Evolutionary conservation across 2,888 invertebrate species (phyloP), one percentile per base, ranked within the genome.

Genomic region (Caenorhabditis macrosperma): DNA sequence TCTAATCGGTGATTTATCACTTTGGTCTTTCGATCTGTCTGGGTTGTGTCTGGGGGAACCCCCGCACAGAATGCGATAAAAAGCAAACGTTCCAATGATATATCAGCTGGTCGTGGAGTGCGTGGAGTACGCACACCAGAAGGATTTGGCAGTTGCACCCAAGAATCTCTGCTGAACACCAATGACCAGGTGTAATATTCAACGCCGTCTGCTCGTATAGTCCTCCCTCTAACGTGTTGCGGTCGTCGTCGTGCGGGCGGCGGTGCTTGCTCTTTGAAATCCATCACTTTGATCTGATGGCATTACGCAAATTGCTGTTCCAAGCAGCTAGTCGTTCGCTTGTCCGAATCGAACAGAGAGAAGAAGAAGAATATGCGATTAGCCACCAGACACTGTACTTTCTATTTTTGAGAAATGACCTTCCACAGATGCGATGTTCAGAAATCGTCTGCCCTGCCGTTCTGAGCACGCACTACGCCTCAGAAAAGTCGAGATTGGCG

Each of bases 111-210:
- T 33, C 44, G 35, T n/a, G n/a, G n/a, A n/a, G 74, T 74, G 50
- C 59, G 50, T 54, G 48, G 48, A 63, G 57, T 72, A 64, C 72
- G 28, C n/a, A n/a, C n/a, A 35, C 22, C 24, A 41, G 5, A 24
- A 15, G 44, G n/a, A 15, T 41, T 30, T 48, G 54, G 17, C 71
- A 54, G 61, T 69, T 69, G 59, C 60, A 69, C 68, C 41, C 41
- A 38, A 4, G 24, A 46, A 54, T 26, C 35, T 35, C 24, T 38
- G 22, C 4, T 5, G 15, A 50, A 48, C 64, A 64, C 41, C 74
- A 74, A 74, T 74, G 59, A 74, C 48, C 74, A 64, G 74, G 44
- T 74, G 74, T 74, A 74, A 74, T 50, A 66, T 59, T 64, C 63
- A 22, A 61, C 38, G 38, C 17, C 41, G 26, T 46, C 61, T 46